Base-by-base conservation (phyloP, 2,888 invertebrate genomes). In the Theretra japonica region DNA sequence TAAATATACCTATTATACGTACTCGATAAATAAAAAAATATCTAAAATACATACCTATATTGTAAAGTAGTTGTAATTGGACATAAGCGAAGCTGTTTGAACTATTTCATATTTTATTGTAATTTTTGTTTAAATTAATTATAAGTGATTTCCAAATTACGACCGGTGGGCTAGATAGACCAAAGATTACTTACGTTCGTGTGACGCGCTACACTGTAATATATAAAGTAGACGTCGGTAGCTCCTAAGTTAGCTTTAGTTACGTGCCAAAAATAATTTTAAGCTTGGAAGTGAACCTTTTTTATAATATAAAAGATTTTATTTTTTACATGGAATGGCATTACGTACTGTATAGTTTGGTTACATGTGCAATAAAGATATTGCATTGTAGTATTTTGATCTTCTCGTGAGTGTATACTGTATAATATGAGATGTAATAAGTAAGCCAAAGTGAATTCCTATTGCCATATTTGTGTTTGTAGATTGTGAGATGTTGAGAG, bases 111-210 rank as follows among this genome's bases (percentile, higher is more conserved):
- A 87, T 89, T 89, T 89, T 87, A 88, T 87, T 84, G 84, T 83
- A 78, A 75, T 78, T 82, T 87, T 84, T 85, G 82, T 78, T 81
- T 72, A 75, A 74, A 72, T 80, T 85, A 74, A 53, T 58, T 72
- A 68, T 84, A 88, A 84, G 88, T 78, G 83, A 88, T 82, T 86
- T 86, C 86, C 82, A 87, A 87, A 87, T 82, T 82, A 80, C 80
- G 83, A 87, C 86, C 85, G 93, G 93, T 93, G 92, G 94, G 94
- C 94, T 94, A 94, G 94, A 89, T 83, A 89, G 93, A 94, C 94
- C 94, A 94, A 94, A 94, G 92, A 94, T 89, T 90, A 91, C 80
- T 88, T 91, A 92, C 74, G 87, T 82, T 80, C 74, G 77, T 77
- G 78, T 77, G 92, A 88, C 87, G 91, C 73, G 93, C 90, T 86